Percentiles rank a stretch among this genome's conserved stretches.
Conservation (phyloP, 2,113 vertebrate species). For the Sialia sialis region DNA sequence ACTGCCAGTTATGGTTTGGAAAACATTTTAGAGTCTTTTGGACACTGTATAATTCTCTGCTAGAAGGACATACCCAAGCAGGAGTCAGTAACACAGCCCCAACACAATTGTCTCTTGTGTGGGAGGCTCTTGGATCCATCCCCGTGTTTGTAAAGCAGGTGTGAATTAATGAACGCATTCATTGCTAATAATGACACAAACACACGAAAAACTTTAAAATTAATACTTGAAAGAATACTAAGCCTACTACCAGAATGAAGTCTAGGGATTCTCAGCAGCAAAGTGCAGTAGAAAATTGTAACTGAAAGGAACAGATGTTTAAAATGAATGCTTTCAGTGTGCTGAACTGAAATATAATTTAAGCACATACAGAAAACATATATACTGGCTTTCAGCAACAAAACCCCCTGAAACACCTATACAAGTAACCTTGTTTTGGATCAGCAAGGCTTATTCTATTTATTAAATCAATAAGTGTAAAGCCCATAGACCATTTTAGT, state of each 20-base stretch:
- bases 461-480: slow-evolving; percentile 26
- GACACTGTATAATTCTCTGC: background rate
- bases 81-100: background rate
- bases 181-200: background rate
- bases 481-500: slow-evolving; percentile 1
- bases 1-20: accelerated
- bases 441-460: slow-evolving; percentile 8
- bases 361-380: background rate
- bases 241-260: background rate
- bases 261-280: background rate
- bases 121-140: background rate
- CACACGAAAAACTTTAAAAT: background rate
- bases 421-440: slow-evolving; percentile 25
- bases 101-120: background rate
- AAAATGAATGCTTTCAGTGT: background rate
- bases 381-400: background rate
- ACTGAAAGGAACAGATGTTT: background rate
- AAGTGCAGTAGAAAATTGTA: background rate
- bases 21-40: background rate
- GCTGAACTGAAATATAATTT: background rate
- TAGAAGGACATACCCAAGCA: background rate
- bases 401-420: background rate
- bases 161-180: background rate
- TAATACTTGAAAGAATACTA: background rate
- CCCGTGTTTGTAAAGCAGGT: background rate